Evolutionary conservation across 2,888 invertebrate species (phyloP).

Genomic region (Pyrgus malvae): DNA sequence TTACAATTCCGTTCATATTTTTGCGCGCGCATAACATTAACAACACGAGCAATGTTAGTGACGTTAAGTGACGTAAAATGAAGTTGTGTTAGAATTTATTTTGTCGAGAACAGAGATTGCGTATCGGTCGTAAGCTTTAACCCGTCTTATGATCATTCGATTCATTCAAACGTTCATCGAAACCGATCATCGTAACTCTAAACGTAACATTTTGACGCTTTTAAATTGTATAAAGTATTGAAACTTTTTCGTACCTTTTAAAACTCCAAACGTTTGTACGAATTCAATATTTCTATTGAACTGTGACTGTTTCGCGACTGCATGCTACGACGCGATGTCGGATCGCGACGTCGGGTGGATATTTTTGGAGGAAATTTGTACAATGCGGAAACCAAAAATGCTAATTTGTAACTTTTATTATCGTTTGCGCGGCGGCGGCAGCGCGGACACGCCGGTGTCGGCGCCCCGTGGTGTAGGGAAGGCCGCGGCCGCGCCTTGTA

Average conservation of each 20-base stretch:
- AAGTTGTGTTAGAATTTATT: not conserved
- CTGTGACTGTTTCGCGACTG: conserved; percentile 29
- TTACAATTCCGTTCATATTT: not conserved
- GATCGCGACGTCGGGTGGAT: conserved; percentile 40
- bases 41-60: not conserved
- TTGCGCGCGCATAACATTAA: not conserved
- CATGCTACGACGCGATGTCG: conserved; percentile 20
- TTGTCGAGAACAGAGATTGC: conserved; percentile 17
- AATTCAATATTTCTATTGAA: conserved; percentile 4
- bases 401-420: conserved; percentile 52
- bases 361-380: conserved; percentile 68
- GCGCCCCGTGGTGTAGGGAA: conserved; percentile 53
- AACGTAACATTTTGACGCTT: conserved; percentile 40
- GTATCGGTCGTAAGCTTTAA: conserved; percentile 41
- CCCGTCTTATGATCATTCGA: conserved; percentile 40
- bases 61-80: no score
- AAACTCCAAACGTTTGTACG: conserved; percentile 11
- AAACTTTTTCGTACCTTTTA: conserved; percentile 7
- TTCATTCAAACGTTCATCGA: conserved; percentile 33
- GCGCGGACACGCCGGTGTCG: no score
- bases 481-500: conserved; percentile 56
- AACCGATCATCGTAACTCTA: conserved; percentile 37
- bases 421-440: conserved; percentile 41
- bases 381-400: conserved; percentile 71
- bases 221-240: conserved; percentile 31